These are phyloP conservation scores for Ceratina japonica DNA, from an alignment of 1,140 invertebrate species.

Conservation along the genomic window DNA sequence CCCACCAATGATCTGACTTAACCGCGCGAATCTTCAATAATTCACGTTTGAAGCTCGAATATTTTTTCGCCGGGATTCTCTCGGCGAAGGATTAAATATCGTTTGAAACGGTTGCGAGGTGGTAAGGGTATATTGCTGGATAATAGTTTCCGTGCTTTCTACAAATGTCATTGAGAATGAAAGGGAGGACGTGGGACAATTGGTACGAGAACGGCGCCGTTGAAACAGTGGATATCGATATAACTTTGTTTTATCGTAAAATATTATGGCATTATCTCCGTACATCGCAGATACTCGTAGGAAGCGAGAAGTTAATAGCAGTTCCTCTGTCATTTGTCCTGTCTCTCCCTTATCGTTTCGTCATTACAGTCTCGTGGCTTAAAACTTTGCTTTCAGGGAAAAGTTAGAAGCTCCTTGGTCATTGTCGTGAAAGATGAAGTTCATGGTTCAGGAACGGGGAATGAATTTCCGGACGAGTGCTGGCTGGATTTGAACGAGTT, in stretches of 20 bases:
- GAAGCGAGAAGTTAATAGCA: conserved; percentile 59
- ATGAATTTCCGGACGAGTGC: conserved; percentile 57
- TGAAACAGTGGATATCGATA: background rate
- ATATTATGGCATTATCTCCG: background rate
- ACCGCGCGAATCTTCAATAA: too few species aligned
- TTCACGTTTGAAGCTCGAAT: too few species aligned
- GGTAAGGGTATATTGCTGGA: too few species aligned
- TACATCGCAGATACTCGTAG: conserved; percentile 10
- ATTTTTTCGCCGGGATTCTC: too few species aligned
- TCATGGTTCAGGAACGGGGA: conserved; percentile 45
- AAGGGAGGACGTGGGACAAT: too few species aligned
- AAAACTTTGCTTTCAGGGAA: conserved; percentile 60
- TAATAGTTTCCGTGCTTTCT: too few species aligned
- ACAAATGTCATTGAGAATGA: too few species aligned
- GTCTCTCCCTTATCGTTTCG: conserved; percentile 65
- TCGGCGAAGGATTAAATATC: too few species aligned
- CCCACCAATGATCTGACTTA: too few species aligned
- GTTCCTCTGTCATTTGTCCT: conserved; percentile 46
- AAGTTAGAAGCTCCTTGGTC: conserved; percentile 37
- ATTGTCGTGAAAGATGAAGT: conserved; percentile 28
- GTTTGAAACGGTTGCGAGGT: too few species aligned
- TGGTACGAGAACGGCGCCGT: too few species aligned
- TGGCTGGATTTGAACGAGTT: conserved; percentile 62
- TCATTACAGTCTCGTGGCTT: conserved; percentile 68
- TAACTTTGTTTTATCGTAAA: background rate